Evolutionary conservation across 1,140 invertebrate genomes (phyloP), one percentile per base, ranked within the genome.

Genomic region (Pantala flavescens): DNA sequence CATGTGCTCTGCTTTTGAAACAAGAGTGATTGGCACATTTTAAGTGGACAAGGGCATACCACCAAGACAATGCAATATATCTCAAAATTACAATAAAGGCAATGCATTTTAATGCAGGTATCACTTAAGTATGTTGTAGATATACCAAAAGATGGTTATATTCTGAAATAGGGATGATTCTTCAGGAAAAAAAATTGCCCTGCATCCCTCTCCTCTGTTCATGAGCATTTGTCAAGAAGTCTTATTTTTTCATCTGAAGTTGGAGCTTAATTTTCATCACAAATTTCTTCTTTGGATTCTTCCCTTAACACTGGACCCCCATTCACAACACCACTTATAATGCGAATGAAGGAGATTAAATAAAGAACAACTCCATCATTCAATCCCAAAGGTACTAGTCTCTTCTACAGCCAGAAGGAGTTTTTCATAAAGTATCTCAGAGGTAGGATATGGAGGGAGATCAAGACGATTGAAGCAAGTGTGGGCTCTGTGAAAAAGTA

Each of bases 391-490:
- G 14, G 95, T 97, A 82, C 95, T 97, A 19, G 96, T 98, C 85
- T 98, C 97, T 84, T 98, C 95, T 28, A 98, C 95, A 71, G 97
- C 97, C 77, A 97, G 86, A 63, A 97, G 86, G 14, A 98, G 85
- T 83, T 99, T 99, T 82, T 98, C 95, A 81, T 95, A 92, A 43
- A 98, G 88, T 81, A 96, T 90, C 80, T 97, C 94, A 71, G 90
- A 93, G 0, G 94, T 95, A 72, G 94, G 93, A 86, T 98, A 98
- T 0, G 96, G 93, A 71, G 97, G 97, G 76, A 98, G 86, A 84
- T 98, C 97, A 78, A 99, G 85, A 9, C 97, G 89, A 85, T 99
- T 99, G 85, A 98, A 98, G 84, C 97, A 98, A 0, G 97, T 98
- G 82, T 99, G 97, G 9, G 96, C 95, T 77, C 90, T 91, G 83